Conservation (phyloP, 2,888 invertebrate species). For the Lobophora halterata region DNA sequence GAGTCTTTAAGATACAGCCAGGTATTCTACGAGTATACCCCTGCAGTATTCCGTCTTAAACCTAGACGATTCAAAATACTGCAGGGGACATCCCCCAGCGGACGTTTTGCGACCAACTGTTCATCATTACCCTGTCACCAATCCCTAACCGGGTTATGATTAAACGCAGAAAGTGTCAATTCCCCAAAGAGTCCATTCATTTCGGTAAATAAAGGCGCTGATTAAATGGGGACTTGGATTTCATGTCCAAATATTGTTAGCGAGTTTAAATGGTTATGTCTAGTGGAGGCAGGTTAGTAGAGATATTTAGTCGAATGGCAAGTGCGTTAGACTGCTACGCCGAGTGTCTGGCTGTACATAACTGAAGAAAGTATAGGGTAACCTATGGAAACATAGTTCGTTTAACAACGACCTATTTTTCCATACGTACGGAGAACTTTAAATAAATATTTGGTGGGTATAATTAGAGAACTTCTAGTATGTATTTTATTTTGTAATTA, state of each 20-base stretch:
- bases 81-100: too few species aligned
- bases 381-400: too few species aligned
- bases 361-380: not conserved
- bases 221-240: constrained; percentile 20
- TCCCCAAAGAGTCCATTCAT: constrained; percentile 27
- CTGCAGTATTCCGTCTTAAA: too few species aligned
- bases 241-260: constrained; percentile 24
- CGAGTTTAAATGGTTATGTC: constrained; percentile 1
- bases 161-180: constrained; percentile 36
- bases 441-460: too few species aligned
- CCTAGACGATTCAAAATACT: too few species aligned
- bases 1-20: too few species aligned
- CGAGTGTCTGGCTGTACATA: not conserved
- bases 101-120: not conserved
- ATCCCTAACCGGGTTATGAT: constrained; percentile 47
- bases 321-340: not conserved
- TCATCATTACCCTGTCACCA: constrained; percentile 16
- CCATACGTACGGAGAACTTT: too few species aligned
- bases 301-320: too few species aligned
- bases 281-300: not conserved
- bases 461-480: too few species aligned
- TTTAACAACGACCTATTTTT: too few species aligned
- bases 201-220: constrained; percentile 29
- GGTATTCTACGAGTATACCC: too few species aligned
- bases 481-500: too few species aligned